Evolutionary conservation across 1,140 invertebrate species (phyloP).

Genomic region (Hestina assimilis): DNA sequence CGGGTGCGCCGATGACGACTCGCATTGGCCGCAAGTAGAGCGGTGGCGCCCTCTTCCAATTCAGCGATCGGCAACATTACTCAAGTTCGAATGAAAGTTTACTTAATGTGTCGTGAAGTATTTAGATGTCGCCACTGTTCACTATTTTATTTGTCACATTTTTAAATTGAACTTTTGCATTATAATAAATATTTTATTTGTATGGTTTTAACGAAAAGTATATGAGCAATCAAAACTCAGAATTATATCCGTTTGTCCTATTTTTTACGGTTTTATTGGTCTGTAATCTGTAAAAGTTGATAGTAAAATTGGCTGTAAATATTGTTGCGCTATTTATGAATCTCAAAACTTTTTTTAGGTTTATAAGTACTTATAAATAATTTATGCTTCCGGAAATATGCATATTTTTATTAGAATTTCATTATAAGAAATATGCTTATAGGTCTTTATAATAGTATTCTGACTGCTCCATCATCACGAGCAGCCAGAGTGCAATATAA

Average conservation of each 20-base stretch:
- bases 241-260: no score
- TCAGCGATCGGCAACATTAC: slow-evolving; percentile 67
- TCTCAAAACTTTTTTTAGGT: no score
- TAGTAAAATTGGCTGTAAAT: no score
- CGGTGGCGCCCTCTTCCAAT: slow-evolving; percentile 60
- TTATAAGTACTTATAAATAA: no score
- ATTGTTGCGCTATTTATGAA: no score
- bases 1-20: slow-evolving; percentile 54
- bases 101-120: slow-evolving; percentile 9
- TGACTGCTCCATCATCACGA: no score
- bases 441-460: no score
- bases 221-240: slow-evolving; percentile 3
- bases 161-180: neutral
- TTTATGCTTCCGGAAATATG: no score
- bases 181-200: neutral
- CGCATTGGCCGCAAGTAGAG: slow-evolving; percentile 39
- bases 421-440: no score
- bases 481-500: no score
- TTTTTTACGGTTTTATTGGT: neutral
- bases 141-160: neutral
- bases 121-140: slow-evolving; percentile 44
- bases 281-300: no score
- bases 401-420: no score
- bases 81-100: slow-evolving; percentile 22
- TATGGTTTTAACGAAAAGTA: neutral